Evolutionary conservation across 2,797 vertebrate species (phyloP), one percentile per base, ranked within the genome.

Genomic region (Ctenopoma multispine): DNA sequence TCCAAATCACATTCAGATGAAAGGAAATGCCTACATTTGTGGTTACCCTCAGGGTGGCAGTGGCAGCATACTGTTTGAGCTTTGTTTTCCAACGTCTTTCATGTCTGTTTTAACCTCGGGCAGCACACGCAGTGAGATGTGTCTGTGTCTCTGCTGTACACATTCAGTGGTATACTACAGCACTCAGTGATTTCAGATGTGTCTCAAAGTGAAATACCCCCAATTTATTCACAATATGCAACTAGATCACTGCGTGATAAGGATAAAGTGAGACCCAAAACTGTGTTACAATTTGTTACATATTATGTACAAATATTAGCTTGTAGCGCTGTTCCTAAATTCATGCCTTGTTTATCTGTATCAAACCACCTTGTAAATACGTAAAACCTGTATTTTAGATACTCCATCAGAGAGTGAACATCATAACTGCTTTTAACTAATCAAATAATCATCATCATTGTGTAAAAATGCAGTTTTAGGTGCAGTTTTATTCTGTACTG

Each of bases 21-120:
- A 41, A 84, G 65, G 64, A 79, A 59, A 69, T 56, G 62, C 21
- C 49, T 64, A 40, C 53, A 69, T 82, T 60, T 61, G 20, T 54
- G 38, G 72, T 69, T 53, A 24, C 51, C 75, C 40, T 63, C 15
- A 5, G 68, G 77, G 38, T 41, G 47, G 21, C 40, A 38, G 5
- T 14, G 48, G 54, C 61, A n/a, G 54, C 36, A 2, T 7, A 1
- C 49, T 56, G 43, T 38, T 54, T 1, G 0, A 60, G 69, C 69
- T 73, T 73, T 56, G 68, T 71, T 77, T 6, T 65, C 69, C 41
- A 49, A 12, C 27, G 38, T 58, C 50, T 72, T 72, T 72, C 38
- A 55, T 80, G 75, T 29, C 23, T 27, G 38, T 21, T 15, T 14
- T 71, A n/a, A 58, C 80, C 24, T 63, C 14, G 12, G 53, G 78